These are phyloP conservation scores for Chrysochloris asiatica DNA, from an alignment of 2,113 vertebrate genomes.

Conservation along the genomic window DNA sequence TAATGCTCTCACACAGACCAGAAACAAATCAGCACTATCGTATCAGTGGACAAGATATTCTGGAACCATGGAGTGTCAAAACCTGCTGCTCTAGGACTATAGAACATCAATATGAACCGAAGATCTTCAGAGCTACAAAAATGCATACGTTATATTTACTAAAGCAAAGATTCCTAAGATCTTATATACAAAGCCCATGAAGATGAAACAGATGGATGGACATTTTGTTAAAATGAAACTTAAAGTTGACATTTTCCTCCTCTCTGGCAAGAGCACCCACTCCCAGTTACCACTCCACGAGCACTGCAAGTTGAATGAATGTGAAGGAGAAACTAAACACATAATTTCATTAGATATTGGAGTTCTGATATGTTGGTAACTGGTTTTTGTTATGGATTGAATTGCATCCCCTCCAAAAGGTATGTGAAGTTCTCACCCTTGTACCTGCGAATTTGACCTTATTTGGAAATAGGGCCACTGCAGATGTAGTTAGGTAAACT, in stretches of 20 bases:
- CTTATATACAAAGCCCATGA: not conserved
- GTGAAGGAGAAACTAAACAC: not conserved
- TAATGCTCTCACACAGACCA: not conserved
- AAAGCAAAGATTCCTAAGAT: not conserved
- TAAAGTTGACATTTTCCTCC: slow-evolving; percentile 2
- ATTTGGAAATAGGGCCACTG: not conserved
- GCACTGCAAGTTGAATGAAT: not conserved
- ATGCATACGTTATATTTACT: not conserved
- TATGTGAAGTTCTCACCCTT: not conserved
- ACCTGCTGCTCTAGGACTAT: not conserved
- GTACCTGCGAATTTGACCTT: not conserved
- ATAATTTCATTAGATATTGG: not conserved
- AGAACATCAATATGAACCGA: not conserved
- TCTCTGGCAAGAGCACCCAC: not conserved
- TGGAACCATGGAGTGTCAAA: not conserved
- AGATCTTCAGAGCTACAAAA: not conserved
- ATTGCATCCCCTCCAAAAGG: not conserved
- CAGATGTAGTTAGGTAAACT: not conserved
- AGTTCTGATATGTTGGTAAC: not conserved
- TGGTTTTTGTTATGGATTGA: not conserved
- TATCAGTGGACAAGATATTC: not conserved
- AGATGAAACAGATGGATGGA: not conserved
- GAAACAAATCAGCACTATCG: not conserved
- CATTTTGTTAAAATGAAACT: slow-evolving; percentile 13
- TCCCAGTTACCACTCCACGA: not conserved